Conservation (phyloP, 2,113 vertebrate genomes). For the Bubo blakistoni region DNA sequence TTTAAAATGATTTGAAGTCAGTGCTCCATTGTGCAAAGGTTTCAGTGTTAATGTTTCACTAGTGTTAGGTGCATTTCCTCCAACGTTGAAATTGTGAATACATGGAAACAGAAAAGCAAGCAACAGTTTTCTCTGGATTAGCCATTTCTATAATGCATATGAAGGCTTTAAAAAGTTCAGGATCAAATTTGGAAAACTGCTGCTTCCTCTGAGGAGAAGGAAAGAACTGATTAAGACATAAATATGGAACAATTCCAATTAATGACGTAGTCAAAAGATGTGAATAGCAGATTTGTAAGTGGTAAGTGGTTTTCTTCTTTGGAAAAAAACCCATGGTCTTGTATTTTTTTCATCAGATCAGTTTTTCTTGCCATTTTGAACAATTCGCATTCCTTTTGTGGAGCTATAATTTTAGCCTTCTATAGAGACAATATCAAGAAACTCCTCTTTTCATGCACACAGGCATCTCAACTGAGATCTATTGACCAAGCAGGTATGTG, state of each 20-base stretch:
- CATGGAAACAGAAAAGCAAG: neutral
- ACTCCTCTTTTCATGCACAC: neutral
- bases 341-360: neutral
- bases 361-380: neutral
- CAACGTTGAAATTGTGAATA: neutral
- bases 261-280: neutral
- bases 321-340: neutral
- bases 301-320: neutral
- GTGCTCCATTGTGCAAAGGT: neutral
- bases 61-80: neutral
- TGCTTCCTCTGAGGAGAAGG: neutral
- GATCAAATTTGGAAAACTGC: neutral
- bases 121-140: slow-evolving; percentile 1
- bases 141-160: neutral
- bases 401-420: neutral
- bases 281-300: neutral
- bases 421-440: neutral
- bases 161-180: neutral
- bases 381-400: neutral
- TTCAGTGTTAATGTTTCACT: slow-evolving; percentile 16
- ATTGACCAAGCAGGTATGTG: neutral
- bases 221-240: neutral
- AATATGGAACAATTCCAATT: neutral
- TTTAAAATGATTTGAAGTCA: neutral
- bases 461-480: neutral